A percentile compares a stretch with the other conserved stretches of the same genome.
Evolutionary conservation across 2,113 vertebrate genomes (phyloP).

Genomic region (Gobio gobio): DNA sequence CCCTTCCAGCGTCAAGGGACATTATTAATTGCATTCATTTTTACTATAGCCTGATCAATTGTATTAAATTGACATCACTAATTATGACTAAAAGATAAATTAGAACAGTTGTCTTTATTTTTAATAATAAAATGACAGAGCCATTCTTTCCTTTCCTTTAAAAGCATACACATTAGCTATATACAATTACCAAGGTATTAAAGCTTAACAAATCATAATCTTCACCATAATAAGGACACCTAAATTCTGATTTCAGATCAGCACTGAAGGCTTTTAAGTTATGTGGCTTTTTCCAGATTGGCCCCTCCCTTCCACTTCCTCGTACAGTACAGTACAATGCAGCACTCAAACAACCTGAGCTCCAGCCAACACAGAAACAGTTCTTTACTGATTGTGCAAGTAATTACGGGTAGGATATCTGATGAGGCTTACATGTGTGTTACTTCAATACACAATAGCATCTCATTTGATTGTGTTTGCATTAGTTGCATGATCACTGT

Average conservation of each 20-base stretch:
- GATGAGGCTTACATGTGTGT: conserved; percentile 6
- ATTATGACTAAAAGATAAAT: background rate
- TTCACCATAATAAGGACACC: background rate
- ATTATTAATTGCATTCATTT: background rate
- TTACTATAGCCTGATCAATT: background rate
- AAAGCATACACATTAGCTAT: background rate
- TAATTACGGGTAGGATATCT: background rate
- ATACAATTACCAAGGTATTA: conserved; percentile 18
- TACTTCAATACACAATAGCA: background rate
- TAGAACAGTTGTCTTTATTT: background rate
- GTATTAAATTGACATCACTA: background rate
- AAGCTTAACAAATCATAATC: conserved; percentile 8
- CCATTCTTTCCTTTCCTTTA: background rate
- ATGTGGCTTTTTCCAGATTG: conserved; percentile 22
- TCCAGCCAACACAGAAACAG: conserved; percentile 6
- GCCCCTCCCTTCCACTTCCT: background rate
- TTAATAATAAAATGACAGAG: background rate
- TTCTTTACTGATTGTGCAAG: conserved; percentile 2
- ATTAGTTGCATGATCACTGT: conserved; percentile 2
- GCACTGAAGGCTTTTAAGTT: background rate
- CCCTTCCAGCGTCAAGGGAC: background rate
- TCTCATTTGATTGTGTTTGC: conserved; percentile 24
- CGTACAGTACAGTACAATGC: background rate
- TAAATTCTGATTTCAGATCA: conserved; percentile 10
- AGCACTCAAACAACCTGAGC: conserved; percentile 25